A percentile compares a stretch with the other conserved stretches of the same genome.
These are phyloP conservation scores for Sweltsa coloradensis DNA, from an alignment of 1,140 invertebrate species.

Conservation along the genomic window DNA sequence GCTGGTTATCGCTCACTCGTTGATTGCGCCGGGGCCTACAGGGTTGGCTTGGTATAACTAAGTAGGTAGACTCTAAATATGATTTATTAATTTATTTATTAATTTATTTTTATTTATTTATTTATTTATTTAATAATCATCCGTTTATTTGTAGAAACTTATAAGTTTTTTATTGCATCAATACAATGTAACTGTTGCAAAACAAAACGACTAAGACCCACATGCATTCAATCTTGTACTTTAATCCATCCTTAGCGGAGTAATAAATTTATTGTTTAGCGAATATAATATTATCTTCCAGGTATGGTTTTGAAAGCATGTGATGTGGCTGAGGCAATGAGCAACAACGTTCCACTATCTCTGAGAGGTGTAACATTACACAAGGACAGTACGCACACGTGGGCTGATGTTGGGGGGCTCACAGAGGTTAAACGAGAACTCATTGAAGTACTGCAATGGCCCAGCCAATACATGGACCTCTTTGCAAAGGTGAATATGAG, in stretches of 20 bases:
- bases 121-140: too few species aligned
- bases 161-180: constrained; percentile 7
- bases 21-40: too few species aligned
- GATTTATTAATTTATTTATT: too few species aligned
- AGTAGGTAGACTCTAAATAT: too few species aligned
- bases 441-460: constrained; percentile 74
- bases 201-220: constrained; percentile 16
- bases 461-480: too few species aligned
- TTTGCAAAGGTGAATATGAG: too few species aligned
- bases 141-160: constrained; percentile 10
- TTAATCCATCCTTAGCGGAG: neutral
- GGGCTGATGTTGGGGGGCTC: constrained; percentile 69
- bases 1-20: too few species aligned
- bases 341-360: constrained; percentile 39
- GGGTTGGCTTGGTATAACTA: too few species aligned
- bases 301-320: constrained; percentile 23
- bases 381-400: constrained; percentile 38
- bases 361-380: constrained; percentile 42
- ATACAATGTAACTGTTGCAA: constrained; percentile 13
- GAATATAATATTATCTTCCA: neutral
- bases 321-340: constrained; percentile 43
- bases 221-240: constrained; percentile 13
- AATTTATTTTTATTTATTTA: too few species aligned
- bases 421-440: constrained; percentile 56
- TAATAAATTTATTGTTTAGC: neutral